phyloP scores from a whole-genome alignment of 1,140 invertebrate genomes.

The Elymnias hypermnestra region DNA sequence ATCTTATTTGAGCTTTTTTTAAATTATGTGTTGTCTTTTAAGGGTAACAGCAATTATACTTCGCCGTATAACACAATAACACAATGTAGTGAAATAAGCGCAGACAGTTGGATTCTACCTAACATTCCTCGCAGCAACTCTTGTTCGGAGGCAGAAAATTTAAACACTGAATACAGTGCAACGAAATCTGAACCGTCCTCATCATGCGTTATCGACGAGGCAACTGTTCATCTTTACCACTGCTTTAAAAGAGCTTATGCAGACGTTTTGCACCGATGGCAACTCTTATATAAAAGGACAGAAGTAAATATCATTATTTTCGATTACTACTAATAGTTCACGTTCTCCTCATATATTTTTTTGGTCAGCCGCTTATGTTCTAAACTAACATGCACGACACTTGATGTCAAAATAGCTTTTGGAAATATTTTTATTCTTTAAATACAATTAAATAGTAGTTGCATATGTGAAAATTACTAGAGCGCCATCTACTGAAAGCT shows the following conservation, averaged over 20 bases:
- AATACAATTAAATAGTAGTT: too few species aligned
- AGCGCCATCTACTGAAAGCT: too few species aligned
- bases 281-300: slow-evolving; percentile 87
- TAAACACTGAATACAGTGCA: slow-evolving; percentile 52
- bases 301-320: too few species aligned
- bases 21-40: too few species aligned
- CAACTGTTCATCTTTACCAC: slow-evolving; percentile 83
- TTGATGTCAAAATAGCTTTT: too few species aligned
- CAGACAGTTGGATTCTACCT: slow-evolving; percentile 85
- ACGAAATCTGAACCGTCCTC: slow-evolving; percentile 51
- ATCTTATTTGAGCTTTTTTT: too few species aligned
- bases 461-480: too few species aligned
- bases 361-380: too few species aligned
- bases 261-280: slow-evolving; percentile 89
- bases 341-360: too few species aligned
- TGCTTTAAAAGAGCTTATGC: slow-evolving; percentile 92
- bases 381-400: too few species aligned
- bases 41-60: slow-evolving; percentile 79
- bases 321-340: too few species aligned
- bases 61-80: slow-evolving; percentile 95
- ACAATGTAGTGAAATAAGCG: slow-evolving; percentile 84
- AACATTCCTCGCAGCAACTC: slow-evolving; percentile 87
- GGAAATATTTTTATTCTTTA: too few species aligned
- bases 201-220: slow-evolving; percentile 56
- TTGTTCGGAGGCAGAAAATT: slow-evolving; percentile 89